phyloP scores from a whole-genome alignment of 1,140 invertebrate genomes.

The Helicoverpa armigera region DNA sequence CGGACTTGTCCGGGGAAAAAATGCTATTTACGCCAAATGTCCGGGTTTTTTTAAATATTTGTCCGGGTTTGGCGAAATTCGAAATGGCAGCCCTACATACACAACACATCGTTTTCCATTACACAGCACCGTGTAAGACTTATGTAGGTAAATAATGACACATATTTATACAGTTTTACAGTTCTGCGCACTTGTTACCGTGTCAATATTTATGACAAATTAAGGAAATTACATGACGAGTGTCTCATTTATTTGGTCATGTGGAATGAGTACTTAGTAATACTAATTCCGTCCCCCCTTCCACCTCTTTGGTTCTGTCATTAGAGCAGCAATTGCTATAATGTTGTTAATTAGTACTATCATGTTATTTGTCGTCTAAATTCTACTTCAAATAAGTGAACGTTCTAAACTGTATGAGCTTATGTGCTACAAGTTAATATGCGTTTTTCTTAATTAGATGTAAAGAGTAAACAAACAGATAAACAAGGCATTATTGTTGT shows the following conservation, averaged over 20 bases:
- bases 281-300: constrained; percentile 52
- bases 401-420: too few relatives aligned
- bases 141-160: constrained; percentile 5
- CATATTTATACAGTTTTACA: neutral
- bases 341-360: neutral
- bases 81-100: too few relatives aligned
- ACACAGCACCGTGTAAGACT: neutral
- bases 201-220: constrained; percentile 29
- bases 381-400: neutral
- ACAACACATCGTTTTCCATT: constrained; percentile 5
- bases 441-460: neutral
- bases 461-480: constrained; percentile 10
- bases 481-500: neutral
- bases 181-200: neutral
- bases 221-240: constrained; percentile 15
- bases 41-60: too few relatives aligned
- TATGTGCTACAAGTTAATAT: too few relatives aligned
- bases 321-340: constrained; percentile 51
- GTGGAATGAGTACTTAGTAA: constrained; percentile 14
- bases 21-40: too few relatives aligned
- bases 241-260: constrained; percentile 45
- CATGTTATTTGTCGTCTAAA: constrained; percentile 19
- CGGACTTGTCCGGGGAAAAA: too few relatives aligned
- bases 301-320: constrained; percentile 61
- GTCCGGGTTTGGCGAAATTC: too few relatives aligned